These are phyloP conservation scores for Alaudala cheleensis DNA, from an alignment of 2,113 vertebrate genomes.

Conservation along the genomic window DNA sequence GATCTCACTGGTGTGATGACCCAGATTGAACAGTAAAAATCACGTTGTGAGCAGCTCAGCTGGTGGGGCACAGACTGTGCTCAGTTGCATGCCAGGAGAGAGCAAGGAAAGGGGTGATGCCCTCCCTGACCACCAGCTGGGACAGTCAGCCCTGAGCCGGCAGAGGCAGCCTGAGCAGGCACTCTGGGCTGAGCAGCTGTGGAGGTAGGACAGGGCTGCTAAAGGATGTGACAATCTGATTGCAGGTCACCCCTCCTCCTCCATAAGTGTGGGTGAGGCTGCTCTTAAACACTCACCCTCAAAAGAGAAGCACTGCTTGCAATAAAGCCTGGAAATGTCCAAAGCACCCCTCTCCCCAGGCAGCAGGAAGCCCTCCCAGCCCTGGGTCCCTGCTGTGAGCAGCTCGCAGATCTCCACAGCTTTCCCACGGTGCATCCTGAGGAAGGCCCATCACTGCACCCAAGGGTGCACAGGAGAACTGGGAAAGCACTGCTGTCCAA, in stretches of 20 bases:
- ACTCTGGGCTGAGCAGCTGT: neutral
- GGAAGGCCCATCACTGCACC: neutral
- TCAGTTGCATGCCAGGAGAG: neutral
- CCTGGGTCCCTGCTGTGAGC: rapidly evolving
- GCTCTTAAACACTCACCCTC: neutral
- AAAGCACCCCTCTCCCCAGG: neutral
- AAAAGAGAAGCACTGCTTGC: neutral
- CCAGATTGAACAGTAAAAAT: neutral
- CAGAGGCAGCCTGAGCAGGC: neutral
- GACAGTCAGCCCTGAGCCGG: neutral
- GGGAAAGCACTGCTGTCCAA: neutral
- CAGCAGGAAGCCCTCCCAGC: neutral
- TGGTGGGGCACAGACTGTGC: neutral
- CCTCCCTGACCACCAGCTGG: neutral
- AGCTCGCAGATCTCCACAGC: neutral
- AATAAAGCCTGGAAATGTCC: neutral
- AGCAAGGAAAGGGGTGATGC: neutral
- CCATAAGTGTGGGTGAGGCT: neutral
- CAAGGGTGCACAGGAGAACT: neutral
- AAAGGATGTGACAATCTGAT: neutral
- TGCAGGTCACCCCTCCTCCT: neutral
- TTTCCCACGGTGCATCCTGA: rapidly evolving
- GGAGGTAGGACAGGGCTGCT: neutral
- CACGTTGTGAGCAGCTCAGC: neutral
- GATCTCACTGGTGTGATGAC: neutral